Conservation (phyloP, 2,888 invertebrate genomes). For the Meliscaeva auricollis region DNA sequence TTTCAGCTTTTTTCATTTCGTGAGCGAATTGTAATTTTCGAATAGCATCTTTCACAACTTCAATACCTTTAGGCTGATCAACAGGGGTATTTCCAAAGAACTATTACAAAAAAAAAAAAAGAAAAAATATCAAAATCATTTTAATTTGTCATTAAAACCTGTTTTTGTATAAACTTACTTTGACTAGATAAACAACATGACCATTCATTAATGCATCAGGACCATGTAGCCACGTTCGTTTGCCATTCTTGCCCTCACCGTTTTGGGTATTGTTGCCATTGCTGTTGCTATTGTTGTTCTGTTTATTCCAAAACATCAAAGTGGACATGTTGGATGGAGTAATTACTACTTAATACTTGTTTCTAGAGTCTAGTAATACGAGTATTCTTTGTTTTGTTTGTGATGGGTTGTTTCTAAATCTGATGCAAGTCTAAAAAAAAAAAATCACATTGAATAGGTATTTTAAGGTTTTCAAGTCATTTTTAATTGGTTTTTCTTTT, state of each 20-base stretch:
- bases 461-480: not conserved
- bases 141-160: not conserved
- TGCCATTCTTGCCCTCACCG: slow-evolving; percentile 82
- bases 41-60: slow-evolving; percentile 98
- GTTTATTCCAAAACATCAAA: slow-evolving; percentile 88
- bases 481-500: not conserved
- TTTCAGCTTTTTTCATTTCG: slow-evolving; percentile 95
- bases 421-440: slow-evolving; percentile 42
- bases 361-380: slow-evolving; percentile 20
- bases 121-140: not conserved
- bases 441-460: not conserved
- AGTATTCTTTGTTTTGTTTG: slow-evolving; percentile 37
- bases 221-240: slow-evolving; percentile 95
- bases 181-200: slow-evolving; percentile 98
- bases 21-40: slow-evolving; percentile 97
- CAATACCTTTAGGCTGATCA: slow-evolving; percentile 98
- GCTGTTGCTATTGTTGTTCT: slow-evolving; percentile 84
- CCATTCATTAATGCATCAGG: slow-evolving; percentile 97
- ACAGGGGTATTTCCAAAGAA: slow-evolving; percentile 98
- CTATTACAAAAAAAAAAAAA: slow-evolving; percentile 84
- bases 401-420: slow-evolving; percentile 29
- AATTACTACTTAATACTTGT: slow-evolving; percentile 36
- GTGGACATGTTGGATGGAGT: slow-evolving; percentile 85
- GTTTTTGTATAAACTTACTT: slow-evolving; percentile 87
- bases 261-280: slow-evolving; percentile 83